Evolutionary conservation across 2,113 vertebrate genomes (phyloP).

Genomic region (Bos indicus): DNA sequence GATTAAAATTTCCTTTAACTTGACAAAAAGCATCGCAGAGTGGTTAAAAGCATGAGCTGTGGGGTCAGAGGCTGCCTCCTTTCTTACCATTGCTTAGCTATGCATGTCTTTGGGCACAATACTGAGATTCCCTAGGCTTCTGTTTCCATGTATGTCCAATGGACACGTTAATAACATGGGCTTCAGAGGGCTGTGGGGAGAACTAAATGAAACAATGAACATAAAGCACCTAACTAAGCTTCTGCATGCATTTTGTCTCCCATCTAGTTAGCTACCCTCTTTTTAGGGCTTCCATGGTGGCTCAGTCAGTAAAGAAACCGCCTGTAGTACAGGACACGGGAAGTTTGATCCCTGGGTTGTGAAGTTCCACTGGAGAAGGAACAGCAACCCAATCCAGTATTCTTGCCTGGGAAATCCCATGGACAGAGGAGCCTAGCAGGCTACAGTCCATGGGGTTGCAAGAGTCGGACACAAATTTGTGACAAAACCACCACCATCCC

Average conservation of each 20-base stretch:
- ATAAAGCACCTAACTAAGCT: neutral
- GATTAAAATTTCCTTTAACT: neutral
- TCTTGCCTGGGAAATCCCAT: neutral
- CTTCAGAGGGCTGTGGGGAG: neutral
- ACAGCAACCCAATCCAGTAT: neutral
- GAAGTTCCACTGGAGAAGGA: neutral
- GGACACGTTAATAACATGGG: neutral
- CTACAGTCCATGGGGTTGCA: neutral
- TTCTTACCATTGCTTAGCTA: neutral
- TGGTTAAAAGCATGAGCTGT: neutral
- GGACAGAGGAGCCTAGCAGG: neutral
- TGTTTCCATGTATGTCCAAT: neutral
- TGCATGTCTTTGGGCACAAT: neutral
- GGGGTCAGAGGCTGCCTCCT: neutral
- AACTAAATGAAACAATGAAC: neutral
- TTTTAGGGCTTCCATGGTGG: neutral
- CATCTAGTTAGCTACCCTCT: neutral
- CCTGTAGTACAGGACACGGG: neutral
- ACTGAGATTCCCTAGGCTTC: neutral
- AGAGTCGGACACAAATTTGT: neutral
- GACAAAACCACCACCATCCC: neutral
- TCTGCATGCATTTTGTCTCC: neutral
- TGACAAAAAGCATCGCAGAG: neutral
- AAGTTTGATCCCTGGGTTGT: neutral
- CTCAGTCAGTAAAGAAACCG: neutral